Evolutionary conservation across 2,113 vertebrate species (phyloP).

Genomic region (Scalopus aquaticus): DNA sequence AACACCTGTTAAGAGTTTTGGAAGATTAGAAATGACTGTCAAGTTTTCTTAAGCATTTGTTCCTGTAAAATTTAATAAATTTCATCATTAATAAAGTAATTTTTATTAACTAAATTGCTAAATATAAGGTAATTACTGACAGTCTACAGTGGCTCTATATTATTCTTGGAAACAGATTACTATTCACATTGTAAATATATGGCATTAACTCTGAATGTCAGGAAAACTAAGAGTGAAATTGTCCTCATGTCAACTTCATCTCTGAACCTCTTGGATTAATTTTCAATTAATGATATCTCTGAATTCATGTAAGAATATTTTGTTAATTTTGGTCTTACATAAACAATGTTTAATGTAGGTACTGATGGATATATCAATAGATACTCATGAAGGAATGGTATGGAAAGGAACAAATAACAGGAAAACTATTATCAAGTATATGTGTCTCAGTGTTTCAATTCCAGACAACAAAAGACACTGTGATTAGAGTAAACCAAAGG

Average conservation of each 20-base stretch:
- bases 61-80: constrained; percentile 4
- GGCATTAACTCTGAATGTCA: background rate
- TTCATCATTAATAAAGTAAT: constrained; percentile 20
- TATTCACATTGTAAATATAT: background rate
- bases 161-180: background rate
- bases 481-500: background rate
- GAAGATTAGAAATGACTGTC: background rate
- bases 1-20: background rate
- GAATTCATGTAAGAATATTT: background rate
- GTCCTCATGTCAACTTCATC: background rate
- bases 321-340: background rate
- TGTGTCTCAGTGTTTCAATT: background rate
- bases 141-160: background rate
- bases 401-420: background rate
- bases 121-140: background rate
- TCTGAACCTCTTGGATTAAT: background rate
- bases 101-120: background rate
- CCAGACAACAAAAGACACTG: background rate
- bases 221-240: background rate
- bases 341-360: background rate
- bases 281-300: background rate
- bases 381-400: background rate
- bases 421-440: background rate
- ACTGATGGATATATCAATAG: background rate
- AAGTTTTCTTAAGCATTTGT: background rate